phyloP scores from a whole-genome alignment of 35 echinoderm and acorn worm genomes.

The Anneissia japonica region DNA sequence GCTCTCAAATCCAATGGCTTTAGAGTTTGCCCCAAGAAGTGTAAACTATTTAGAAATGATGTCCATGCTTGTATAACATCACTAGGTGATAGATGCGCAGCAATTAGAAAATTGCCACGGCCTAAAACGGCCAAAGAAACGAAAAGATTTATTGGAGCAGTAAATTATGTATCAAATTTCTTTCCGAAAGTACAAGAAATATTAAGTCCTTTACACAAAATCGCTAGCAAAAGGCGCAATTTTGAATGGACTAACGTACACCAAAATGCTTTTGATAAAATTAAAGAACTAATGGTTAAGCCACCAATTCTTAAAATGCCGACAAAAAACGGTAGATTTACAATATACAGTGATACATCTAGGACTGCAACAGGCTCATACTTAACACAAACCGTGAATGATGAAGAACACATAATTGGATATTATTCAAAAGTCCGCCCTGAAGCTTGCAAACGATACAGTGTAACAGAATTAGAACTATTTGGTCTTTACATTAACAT shows the following conservation, averaged over 20 bases:
- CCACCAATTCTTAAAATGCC: slow-evolving; percentile 41
- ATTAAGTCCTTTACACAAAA: slow-evolving; percentile 9
- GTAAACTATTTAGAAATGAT: slow-evolving; percentile 12
- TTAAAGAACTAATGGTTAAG: slow-evolving; percentile 29
- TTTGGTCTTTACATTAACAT: slow-evolving; percentile 46
- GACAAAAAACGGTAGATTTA: slow-evolving; percentile 16
- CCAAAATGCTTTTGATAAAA: slow-evolving; percentile 19
- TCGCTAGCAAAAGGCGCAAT: slow-evolving; percentile 26
- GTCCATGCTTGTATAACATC: slow-evolving; percentile 15
- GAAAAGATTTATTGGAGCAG: slow-evolving; percentile 33
- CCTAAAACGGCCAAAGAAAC: slow-evolving; percentile 22
- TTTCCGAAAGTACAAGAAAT: slow-evolving; percentile 44
- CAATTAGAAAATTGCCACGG: background rate
- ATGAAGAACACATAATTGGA: slow-evolving; percentile 11
- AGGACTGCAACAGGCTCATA: slow-evolving; percentile 41
- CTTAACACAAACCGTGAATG: slow-evolving; percentile 20
- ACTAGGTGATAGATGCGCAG: slow-evolving; percentile 1
- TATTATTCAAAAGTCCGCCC: slow-evolving; percentile 36
- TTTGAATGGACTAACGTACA: slow-evolving; percentile 32
- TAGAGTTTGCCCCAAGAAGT: slow-evolving; percentile 37
- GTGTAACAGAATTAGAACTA: slow-evolving; percentile 53
- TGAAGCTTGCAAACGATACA: slow-evolving; percentile 21
- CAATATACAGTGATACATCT: slow-evolving; percentile 40
- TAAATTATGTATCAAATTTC: slow-evolving; percentile 34
- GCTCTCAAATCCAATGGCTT: slow-evolving; percentile 7